Conservation (phyloP, 2,888 invertebrate genomes). For the Frankliniella intonsa region DNA sequence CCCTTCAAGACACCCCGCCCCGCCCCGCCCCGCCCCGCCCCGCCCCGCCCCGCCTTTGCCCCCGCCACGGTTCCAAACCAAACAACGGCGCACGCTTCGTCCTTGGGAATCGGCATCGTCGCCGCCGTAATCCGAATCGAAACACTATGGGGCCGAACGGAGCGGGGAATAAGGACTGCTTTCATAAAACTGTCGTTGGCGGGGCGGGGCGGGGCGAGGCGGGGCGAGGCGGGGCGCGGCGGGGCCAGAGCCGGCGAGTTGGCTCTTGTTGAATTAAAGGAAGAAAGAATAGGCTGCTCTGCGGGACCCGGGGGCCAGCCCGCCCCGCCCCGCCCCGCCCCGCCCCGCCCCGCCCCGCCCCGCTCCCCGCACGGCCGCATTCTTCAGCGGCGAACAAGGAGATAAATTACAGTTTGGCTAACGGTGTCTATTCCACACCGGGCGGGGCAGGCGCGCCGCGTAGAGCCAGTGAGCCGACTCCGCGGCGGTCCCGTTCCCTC, state of each 20-base stretch:
- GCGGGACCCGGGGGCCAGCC: too few relatives aligned
- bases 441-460: neutral
- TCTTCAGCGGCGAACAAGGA: neutral
- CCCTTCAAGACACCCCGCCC: too few relatives aligned
- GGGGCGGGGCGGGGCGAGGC: neutral
- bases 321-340: too few relatives aligned
- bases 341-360: too few relatives aligned
- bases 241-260: neutral
- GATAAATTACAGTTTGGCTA: slow-evolving; percentile 2
- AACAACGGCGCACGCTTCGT: too few relatives aligned
- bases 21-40: too few relatives aligned
- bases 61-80: too few relatives aligned
- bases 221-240: neutral
- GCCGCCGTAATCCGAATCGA: neutral
- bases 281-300: too few relatives aligned
- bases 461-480: neutral
- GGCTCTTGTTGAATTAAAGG: neutral
- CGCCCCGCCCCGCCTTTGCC: too few relatives aligned
- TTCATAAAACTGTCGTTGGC: slow-evolving; percentile 16
- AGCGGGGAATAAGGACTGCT: neutral
- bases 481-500: neutral
- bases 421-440: neutral
- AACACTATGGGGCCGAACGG: neutral
- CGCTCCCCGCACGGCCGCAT: too few relatives aligned
- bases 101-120: too few relatives aligned